phyloP scores from a whole-genome alignment of 2,797 vertebrate genomes.

The Lateolabrax maculatus region DNA sequence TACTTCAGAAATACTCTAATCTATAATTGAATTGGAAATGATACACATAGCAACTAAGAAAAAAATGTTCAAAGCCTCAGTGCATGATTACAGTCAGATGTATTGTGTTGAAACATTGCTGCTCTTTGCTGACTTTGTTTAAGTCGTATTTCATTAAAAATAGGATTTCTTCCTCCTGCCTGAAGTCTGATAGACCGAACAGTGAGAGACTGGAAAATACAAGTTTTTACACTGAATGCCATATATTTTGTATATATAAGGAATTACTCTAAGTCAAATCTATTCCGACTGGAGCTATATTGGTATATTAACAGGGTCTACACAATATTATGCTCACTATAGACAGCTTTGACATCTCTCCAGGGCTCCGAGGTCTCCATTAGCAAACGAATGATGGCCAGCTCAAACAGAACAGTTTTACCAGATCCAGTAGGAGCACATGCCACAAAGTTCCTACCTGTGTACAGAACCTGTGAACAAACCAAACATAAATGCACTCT shows the following conservation, averaged over 20 bases:
- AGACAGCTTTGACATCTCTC: constrained; percentile 95
- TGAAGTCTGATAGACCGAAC: background rate
- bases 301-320: background rate
- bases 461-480: constrained; percentile 92
- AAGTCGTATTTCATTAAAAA: background rate
- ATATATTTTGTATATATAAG: background rate
- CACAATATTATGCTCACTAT: constrained; percentile 88
- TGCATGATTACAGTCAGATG: constrained; percentile 12
- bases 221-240: background rate
- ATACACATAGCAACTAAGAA: background rate
- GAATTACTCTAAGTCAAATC: background rate
- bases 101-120: constrained; percentile 13
- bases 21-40: constrained; percentile 14
- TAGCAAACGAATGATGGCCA: constrained; percentile 94
- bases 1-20: constrained; percentile 14
- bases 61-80: background rate
- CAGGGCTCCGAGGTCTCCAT: constrained; percentile 94
- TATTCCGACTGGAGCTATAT: background rate
- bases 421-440: constrained; percentile 98
- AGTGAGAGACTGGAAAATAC: background rate
- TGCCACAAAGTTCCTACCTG: constrained; percentile 94
- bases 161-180: background rate
- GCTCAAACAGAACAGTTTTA: constrained; percentile 96
- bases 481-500: constrained; percentile 26
- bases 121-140: background rate